Evolutionary conservation across 2,113 vertebrate species (phyloP).

Genomic region (Malaclemys terrapin): DNA sequence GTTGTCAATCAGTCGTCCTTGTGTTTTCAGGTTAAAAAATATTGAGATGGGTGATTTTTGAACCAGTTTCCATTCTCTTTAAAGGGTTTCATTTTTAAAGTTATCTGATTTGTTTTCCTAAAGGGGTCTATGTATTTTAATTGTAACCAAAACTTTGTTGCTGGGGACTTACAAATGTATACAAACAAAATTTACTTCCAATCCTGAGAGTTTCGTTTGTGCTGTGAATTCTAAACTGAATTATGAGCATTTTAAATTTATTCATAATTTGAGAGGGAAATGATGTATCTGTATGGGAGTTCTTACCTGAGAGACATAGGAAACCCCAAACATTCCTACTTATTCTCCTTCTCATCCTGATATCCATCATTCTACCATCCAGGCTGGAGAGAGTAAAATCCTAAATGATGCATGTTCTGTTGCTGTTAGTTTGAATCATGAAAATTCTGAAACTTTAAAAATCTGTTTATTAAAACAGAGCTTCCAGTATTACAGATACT

Average conservation of each 20-base stretch:
- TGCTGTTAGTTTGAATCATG: constrained; percentile 41
- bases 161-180: constrained; percentile 39
- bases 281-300: constrained; percentile 20
- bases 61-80: background rate
- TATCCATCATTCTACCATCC: constrained; percentile 29
- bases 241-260: background rate
- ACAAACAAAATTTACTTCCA: constrained; percentile 6
- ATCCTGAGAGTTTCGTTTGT: constrained; percentile 18
- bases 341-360: constrained; percentile 50
- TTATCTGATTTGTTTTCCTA: constrained; percentile 47
- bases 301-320: constrained; percentile 44
- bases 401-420: constrained; percentile 51
- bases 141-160: constrained; percentile 49
- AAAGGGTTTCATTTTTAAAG: constrained; percentile 52
- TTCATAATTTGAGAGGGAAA: constrained; percentile 33
- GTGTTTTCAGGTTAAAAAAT: constrained; percentile 52
- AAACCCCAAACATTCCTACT: constrained; percentile 43
- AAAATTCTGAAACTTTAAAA: constrained; percentile 64
- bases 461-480: constrained; percentile 54
- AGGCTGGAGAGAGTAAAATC: constrained; percentile 42
- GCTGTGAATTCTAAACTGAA: constrained; percentile 52
- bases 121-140: constrained; percentile 24
- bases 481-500: constrained; percentile 46
- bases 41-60: constrained; percentile 7
- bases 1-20: constrained; percentile 32